Conservation (phyloP, 2,888 invertebrate genomes). For the Apocheima hispidaria region DNA sequence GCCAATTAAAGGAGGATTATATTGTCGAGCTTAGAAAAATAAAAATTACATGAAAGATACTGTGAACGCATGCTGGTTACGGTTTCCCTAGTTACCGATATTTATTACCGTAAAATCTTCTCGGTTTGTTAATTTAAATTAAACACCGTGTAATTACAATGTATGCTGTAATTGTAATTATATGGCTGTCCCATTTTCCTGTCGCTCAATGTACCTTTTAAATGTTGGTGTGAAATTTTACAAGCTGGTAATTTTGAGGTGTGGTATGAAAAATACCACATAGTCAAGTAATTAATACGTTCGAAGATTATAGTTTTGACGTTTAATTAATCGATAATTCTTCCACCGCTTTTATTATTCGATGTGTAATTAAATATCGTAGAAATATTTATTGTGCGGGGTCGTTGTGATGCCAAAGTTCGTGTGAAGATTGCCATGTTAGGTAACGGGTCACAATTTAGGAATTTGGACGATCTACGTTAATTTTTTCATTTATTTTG, state of each 20-base stretch:
- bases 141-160: constrained; percentile 74
- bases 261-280: constrained; percentile 47
- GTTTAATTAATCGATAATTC: constrained; percentile 44
- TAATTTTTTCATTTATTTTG: no score
- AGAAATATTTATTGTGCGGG: constrained; percentile 29
- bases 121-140: constrained; percentile 74
- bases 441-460: constrained; percentile 5
- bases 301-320: constrained; percentile 41
- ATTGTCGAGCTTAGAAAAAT: no score
- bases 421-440: constrained; percentile 27
- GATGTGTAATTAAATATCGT: constrained; percentile 29
- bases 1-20: no score
- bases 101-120: constrained; percentile 71
- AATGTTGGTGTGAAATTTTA: constrained; percentile 59
- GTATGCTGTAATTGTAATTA: constrained; percentile 48
- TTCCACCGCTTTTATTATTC: constrained; percentile 32
- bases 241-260: constrained; percentile 49
- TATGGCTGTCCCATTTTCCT: constrained; percentile 66
- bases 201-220: constrained; percentile 67
- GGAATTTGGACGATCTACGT: no score
- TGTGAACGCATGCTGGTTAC: constrained; percentile 6
- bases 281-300: constrained; percentile 39
- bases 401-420: constrained; percentile 25
- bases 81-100: constrained; percentile 59
- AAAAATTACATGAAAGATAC: background rate